Percentiles rank a stretch among this genome's conserved stretches.
Evolutionary conservation across 2,113 vertebrate genomes (phyloP).

Genomic region (Genyomyrus donnyi): DNA sequence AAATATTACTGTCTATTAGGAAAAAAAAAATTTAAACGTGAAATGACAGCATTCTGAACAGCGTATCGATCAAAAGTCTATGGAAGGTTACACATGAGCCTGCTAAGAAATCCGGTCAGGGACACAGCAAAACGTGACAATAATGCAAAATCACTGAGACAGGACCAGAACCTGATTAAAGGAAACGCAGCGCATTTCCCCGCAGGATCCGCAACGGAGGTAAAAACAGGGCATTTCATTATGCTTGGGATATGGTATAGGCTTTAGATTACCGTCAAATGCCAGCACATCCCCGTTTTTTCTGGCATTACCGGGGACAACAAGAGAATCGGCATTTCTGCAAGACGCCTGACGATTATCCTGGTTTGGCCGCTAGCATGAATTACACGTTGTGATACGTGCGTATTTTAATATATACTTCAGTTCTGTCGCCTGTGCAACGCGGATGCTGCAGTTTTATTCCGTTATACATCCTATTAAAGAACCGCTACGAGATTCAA

Average conservation of each 20-base stretch:
- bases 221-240: background rate
- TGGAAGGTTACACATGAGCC: background rate
- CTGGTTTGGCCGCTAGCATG: background rate
- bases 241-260: background rate
- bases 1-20: background rate
- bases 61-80: background rate
- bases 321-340: background rate
- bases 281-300: background rate
- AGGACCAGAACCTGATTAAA: background rate
- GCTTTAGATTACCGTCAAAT: background rate
- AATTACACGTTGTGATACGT: background rate
- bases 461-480: background rate
- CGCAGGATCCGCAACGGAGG: background rate
- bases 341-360: background rate
- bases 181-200: background rate
- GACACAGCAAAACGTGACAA: background rate
- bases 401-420: background rate
- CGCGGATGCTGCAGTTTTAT: background rate
- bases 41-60: background rate
- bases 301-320: background rate
- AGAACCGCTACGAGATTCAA: background rate
- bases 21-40: background rate
- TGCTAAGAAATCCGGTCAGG: background rate
- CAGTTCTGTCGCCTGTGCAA: background rate
- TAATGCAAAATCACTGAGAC: background rate